Conservation (phyloP, 2,113 vertebrate genomes). For the Engystomops pustulosus region DNA sequence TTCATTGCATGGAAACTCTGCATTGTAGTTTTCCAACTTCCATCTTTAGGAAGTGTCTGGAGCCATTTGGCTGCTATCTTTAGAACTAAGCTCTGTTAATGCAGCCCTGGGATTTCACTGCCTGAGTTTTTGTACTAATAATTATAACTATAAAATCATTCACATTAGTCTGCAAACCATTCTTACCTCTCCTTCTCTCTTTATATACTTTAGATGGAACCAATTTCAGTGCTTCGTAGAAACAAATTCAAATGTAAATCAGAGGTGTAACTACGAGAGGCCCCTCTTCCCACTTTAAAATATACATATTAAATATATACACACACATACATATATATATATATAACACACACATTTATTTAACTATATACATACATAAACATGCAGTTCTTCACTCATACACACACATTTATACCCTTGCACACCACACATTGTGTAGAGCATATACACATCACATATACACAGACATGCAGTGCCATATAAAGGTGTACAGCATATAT, state of each 20-base stretch:
- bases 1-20: conserved; percentile 38
- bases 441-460: too few species aligned
- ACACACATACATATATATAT: too few species aligned
- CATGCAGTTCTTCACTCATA: background rate
- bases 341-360: too few species aligned
- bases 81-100: conserved; percentile 26
- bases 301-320: too few species aligned
- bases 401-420: background rate
- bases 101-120: conserved; percentile 42
- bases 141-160: background rate
- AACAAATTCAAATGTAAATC: too few species aligned
- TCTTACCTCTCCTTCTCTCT: background rate
- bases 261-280: too few species aligned
- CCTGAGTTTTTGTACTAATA: background rate
- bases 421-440: too few species aligned
- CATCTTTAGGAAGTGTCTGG: conserved; percentile 46
- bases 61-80: conserved; percentile 49
- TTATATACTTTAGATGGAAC: background rate
- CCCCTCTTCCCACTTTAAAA: too few species aligned
- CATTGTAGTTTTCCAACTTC: conserved; percentile 26
- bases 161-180: background rate
- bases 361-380: background rate
- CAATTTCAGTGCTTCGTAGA: too few species aligned
- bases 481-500: too few species aligned
- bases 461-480: too few species aligned